phyloP scores from a whole-genome alignment of 1,140 invertebrate genomes.

The Sycobia sp. region DNA sequence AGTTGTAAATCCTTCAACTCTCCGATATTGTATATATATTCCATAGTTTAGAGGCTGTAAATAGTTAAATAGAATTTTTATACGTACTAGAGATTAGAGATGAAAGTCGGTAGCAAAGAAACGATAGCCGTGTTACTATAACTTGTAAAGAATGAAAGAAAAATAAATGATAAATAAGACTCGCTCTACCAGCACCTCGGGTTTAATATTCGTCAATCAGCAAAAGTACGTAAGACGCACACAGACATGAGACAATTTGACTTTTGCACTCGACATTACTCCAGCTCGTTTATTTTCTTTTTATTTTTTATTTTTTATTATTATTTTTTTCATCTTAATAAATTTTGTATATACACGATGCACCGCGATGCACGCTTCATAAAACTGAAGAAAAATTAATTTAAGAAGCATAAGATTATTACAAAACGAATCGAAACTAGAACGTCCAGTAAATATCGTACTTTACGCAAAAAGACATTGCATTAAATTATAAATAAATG shows the following conservation, averaged over 20 bases:
- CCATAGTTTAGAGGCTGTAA: slow-evolving; percentile 45
- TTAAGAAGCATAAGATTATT: not conserved
- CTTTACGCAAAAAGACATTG: not conserved
- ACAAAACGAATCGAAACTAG: slow-evolving; percentile 22
- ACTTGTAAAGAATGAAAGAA: slow-evolving; percentile 2
- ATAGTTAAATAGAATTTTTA: slow-evolving; percentile 40
- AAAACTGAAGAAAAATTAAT: not conserved
- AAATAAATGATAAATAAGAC: slow-evolving; percentile 3
- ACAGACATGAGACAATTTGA: slow-evolving; percentile 26
- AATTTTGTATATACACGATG: slow-evolving; percentile 43
- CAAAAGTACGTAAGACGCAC: slow-evolving; percentile 11
- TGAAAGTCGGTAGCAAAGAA: not conserved
- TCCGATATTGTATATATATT: slow-evolving; percentile 40
- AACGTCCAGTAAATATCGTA: slow-evolving; percentile 26
- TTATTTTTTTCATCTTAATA: slow-evolving; percentile 8
- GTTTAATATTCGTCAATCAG: slow-evolving; percentile 13
- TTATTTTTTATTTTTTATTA: not conserved
- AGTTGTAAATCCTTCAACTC: slow-evolving; percentile 32
- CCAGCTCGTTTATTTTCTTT: too few species aligned
- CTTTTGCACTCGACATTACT: slow-evolving; percentile 23
- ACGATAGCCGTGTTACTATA: slow-evolving; percentile 22
- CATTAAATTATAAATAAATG: slow-evolving; percentile 8
- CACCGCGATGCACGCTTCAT: not conserved
- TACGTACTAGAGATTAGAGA: slow-evolving; percentile 28
- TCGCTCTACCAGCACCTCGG: slow-evolving; percentile 2